Base-by-base conservation (phyloP, 2,797 vertebrate genomes). In the Threskiornis aethiopicus region DNA sequence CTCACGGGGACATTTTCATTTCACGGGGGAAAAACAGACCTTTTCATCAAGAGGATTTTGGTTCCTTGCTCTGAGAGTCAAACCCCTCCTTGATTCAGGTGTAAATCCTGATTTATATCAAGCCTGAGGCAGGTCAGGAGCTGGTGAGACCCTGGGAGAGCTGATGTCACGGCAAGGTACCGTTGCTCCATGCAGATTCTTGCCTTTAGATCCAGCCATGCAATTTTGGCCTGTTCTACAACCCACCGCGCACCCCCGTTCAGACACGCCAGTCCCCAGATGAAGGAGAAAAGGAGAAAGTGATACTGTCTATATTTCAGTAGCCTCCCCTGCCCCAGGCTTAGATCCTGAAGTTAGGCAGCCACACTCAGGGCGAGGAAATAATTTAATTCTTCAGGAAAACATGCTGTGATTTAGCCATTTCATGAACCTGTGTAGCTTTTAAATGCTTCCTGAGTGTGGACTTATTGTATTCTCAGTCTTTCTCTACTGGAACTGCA, bases 361-460 rank as follows among this genome's bases (percentile, higher is more conserved):
- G 85, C 90, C 77, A n/a, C 7, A 1, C 58, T 93, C 55, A 47
- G 87, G 80, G 80, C 2, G 5, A 95, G 76, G 91, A 73, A 92
- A 96, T 95, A 3, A 85, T 94, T 71, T 72, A 51, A 95, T 96
- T 97, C 90, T 83, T 46, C 59, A 57, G 90, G 88, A 94, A 92
- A 95, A 92, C 84, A 69, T 65, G 97, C 94, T 96, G 94, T 93
- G 93, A 95, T 94, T 96, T 96, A 96, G 94, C 93, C 96, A 96
- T 97, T 94, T 94, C 88, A 18, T 66, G 92, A 96, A 94, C 92
- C 94, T 92, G 86, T 3, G 1, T 82, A 75, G 94, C 93, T 91
- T 91, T 89, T 82, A 95, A 92, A 95, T 0, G 47, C 75, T 90
- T 96, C 84, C 91, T 94, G 70, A 92, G 71, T 5, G 1, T 72